Percentiles rank a stretch among this genome's conserved stretches.
Evolutionary conservation across 2,113 vertebrate species (phyloP).

Genomic region (Myiozetetes cayanensis): DNA sequence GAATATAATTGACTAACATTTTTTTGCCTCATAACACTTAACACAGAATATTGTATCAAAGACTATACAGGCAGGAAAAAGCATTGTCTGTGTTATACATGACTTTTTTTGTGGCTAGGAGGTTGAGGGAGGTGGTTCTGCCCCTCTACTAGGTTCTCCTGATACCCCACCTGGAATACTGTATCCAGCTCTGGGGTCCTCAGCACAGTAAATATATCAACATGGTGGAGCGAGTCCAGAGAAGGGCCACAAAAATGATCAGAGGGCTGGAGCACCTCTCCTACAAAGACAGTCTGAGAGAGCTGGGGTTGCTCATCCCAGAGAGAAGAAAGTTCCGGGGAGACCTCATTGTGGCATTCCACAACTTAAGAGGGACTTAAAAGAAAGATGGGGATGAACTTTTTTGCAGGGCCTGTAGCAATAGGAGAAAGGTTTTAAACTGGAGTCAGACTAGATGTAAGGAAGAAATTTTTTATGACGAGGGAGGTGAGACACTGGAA

Average conservation of each 20-base stretch:
- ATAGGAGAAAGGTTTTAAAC: not conserved
- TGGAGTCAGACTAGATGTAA: not conserved
- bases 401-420: not conserved
- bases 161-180: not conserved
- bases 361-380: not conserved
- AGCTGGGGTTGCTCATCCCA: not conserved
- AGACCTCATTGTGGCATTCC: not conserved
- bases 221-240: not conserved
- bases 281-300: not conserved
- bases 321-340: not conserved
- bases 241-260: not conserved
- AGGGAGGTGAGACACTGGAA: not conserved
- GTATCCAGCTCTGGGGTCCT: not conserved
- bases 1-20: not conserved
- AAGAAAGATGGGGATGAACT: not conserved
- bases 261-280: not conserved
- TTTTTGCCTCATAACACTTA: not conserved
- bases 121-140: not conserved
- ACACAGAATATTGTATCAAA: not conserved
- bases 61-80: not conserved
- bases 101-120: not conserved
- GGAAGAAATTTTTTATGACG: not conserved
- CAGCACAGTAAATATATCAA: not conserved
- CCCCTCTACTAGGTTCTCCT: accelerated
- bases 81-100: not conserved